Percentiles rank a stretch among this genome's conserved stretches.
These are phyloP conservation scores for Sterrhoptilus dennistouni DNA, from an alignment of 2,113 vertebrate species.

Conservation along the genomic window DNA sequence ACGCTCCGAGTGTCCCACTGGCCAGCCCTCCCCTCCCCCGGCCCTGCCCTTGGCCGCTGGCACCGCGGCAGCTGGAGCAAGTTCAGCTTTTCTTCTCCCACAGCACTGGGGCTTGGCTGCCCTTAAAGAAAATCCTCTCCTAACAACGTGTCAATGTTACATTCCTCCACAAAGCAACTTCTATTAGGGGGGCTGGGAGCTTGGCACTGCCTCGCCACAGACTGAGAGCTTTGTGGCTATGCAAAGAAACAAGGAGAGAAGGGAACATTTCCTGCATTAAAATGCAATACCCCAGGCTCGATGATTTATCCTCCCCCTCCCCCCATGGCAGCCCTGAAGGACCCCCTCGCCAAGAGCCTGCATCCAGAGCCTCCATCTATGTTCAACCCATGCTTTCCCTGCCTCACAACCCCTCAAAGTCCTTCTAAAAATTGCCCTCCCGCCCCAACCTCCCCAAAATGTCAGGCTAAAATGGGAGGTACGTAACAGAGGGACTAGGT, in stretches of 20 bases:
- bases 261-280: constrained; percentile 81
- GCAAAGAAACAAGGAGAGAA: constrained; percentile 64
- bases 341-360: neutral
- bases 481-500: neutral
- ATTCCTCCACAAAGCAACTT: constrained; percentile 81
- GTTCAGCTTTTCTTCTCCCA: constrained; percentile 61
- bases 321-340: neutral
- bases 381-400: neutral
- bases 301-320: neutral
- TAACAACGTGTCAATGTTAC: constrained; percentile 84
- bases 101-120: constrained; percentile 76
- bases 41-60: constrained; percentile 50
- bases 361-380: neutral
- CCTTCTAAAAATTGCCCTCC: neutral
- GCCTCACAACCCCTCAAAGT: neutral
- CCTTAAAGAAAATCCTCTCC: constrained; percentile 78
- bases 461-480: neutral
- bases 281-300: constrained; percentile 67
- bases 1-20: neutral
- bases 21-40: neutral
- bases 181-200: constrained; percentile 76
- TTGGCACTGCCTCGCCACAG: constrained; percentile 75
- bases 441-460: neutral
- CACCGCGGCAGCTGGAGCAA: constrained; percentile 50
- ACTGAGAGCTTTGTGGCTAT: constrained; percentile 79